Evolutionary conservation across 2,797 vertebrate genomes (phyloP), one percentile per base, ranked within the genome.

Genomic region (Platyrinchus mystaceus): DNA sequence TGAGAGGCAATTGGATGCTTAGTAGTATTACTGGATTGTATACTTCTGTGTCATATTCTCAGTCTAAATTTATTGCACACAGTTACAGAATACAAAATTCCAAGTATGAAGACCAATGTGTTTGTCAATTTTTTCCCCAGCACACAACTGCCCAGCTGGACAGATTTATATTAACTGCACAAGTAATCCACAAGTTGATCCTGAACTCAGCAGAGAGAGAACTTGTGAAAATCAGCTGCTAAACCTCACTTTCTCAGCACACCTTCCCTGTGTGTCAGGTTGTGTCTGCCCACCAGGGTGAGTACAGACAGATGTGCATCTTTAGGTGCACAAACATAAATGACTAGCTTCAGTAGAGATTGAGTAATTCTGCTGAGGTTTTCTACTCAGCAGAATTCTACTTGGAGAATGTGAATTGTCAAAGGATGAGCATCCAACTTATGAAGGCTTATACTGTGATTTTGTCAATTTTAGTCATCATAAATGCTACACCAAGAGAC

Each of bases 161-260:
- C 99, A 99, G 96, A 92, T 98, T 77, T 99, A 99, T 74, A 95
- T 98, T 84, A 99, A 99, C 96, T 99, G 99, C 96, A 98, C 59
- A 22, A 30, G 98, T n/a, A 97, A 97, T 53, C 80, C 79, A 62
- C 86, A 81, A 56, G 86, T 95, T 1, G 95, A 97, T 78, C 88
- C 95, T 4, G 96, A 96, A 58, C 92, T 98, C 52, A 98, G 96
- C 93, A 98, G 98, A 91, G 99, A 99, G 87, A 98, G 97, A 80
- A 99, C 99, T 12, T 99, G 99, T 90, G 99, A 99, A 90, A 99
- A 99, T 60, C 98, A 98, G 95, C 98, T 99, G 91, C 98, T 99
- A 52, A 99, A 99, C 95, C 97, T 99, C 94, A 99, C 99, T 69
- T 96, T 98, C 88, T 97, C 99, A 6, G 78, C 97, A 37, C 98